These are phyloP conservation scores for Hydropsyche tenuis DNA, from an alignment of 1,140 invertebrate genomes.

Conservation along the genomic window DNA sequence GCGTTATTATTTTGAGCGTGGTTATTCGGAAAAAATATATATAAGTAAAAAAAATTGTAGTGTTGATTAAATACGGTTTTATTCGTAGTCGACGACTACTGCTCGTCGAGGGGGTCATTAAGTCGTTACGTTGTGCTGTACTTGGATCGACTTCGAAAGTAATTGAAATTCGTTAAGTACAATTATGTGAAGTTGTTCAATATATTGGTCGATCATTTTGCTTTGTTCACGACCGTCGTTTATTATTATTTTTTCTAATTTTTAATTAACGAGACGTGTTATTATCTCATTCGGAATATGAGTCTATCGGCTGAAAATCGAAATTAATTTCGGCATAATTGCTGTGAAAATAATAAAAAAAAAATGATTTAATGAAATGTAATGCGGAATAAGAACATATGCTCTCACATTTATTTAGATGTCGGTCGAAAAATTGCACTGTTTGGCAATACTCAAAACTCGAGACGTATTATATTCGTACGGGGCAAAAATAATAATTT, in stretches of 20 bases:
- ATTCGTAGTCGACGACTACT: neutral
- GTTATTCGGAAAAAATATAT: too few species aligned
- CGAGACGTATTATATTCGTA: slow-evolving; percentile 3
- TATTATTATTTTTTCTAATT: too few species aligned
- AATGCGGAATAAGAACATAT: neutral
- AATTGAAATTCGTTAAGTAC: slow-evolving; percentile 22
- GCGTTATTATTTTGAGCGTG: neutral
- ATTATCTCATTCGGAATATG: too few species aligned
- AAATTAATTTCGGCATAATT: too few species aligned
- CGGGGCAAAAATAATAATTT: slow-evolving; percentile 41
- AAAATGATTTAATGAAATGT: too few species aligned
- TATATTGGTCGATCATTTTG: too few species aligned
- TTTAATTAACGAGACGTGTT: too few species aligned
- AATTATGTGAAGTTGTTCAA: too few species aligned
- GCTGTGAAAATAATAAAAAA: too few species aligned
- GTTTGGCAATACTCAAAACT: slow-evolving; percentile 27
- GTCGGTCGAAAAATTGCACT: slow-evolving; percentile 26
- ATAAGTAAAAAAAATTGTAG: neutral
- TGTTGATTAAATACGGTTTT: slow-evolving; percentile 22
- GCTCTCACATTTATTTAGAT: slow-evolving; percentile 4
- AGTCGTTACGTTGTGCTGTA: slow-evolving; percentile 2
- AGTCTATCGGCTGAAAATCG: too few species aligned
- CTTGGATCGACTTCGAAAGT: slow-evolving; percentile 5
- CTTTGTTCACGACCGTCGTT: too few species aligned
- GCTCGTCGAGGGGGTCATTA: neutral